phyloP scores from a whole-genome alignment of 1,140 invertebrate genomes.

The Mycetomoellerius zeteki region DNA sequence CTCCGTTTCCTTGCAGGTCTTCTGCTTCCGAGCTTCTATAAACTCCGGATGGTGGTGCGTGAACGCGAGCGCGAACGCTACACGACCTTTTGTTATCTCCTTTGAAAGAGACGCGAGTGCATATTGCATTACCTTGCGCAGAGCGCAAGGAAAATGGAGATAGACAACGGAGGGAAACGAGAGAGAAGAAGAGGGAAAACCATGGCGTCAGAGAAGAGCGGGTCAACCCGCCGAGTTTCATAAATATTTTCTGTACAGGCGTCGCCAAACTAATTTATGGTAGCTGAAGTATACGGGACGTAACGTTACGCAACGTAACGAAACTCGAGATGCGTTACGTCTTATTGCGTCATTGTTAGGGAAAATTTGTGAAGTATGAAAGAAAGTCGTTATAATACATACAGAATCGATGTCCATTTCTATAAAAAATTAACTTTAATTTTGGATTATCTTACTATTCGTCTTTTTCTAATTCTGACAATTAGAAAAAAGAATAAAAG shows the following conservation, averaged over 20 bases:
- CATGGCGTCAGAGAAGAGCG: constrained; percentile 22
- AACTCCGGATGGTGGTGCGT: constrained; percentile 48
- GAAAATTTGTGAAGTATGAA: neutral
- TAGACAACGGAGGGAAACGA: constrained; percentile 12
- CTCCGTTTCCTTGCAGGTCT: constrained; percentile 9
- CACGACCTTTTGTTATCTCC: constrained; percentile 50
- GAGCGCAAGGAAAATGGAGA: constrained; percentile 28
- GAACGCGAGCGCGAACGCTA: constrained; percentile 12
- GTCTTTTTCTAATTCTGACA: too few relatives aligned
- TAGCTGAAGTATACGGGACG: constrained; percentile 28
- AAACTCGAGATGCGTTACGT: constrained; percentile 16
- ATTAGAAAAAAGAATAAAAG: too few relatives aligned
- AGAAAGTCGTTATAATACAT: neutral
- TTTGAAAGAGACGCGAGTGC: constrained; percentile 27
- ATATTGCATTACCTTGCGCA: constrained; percentile 52
- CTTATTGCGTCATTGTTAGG: constrained; percentile 10
- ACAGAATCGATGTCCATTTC: too few relatives aligned
- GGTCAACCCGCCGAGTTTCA: constrained; percentile 52
- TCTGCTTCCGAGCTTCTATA: constrained; percentile 49
- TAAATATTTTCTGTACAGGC: constrained; percentile 58
- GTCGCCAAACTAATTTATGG: constrained; percentile 55
- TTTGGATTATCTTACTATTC: too few relatives aligned
- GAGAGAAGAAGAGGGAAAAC: constrained; percentile 2
- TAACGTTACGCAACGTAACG: constrained; percentile 25
- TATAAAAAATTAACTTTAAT: too few relatives aligned